Conservation (phyloP, 92 coral and sea anemone genomes). For the Montipora capitata region DNA sequence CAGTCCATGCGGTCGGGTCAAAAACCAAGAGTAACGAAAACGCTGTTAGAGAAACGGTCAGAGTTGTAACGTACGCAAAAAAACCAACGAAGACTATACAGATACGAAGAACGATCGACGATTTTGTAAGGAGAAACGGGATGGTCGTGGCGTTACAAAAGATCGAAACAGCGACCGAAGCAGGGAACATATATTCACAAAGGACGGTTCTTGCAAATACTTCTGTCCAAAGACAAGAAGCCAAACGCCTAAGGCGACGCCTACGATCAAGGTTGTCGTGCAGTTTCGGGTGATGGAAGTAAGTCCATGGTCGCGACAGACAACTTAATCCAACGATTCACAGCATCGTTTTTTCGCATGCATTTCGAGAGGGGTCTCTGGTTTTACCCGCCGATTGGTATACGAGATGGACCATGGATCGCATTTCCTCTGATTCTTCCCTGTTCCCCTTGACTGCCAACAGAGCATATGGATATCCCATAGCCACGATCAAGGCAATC, state of each 20-base stretch:
- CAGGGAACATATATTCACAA: not conserved
- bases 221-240: slow-evolving; percentile 3
- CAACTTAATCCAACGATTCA: not conserved
- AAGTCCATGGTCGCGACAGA: not conserved
- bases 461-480: slow-evolving; percentile 4
- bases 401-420: not conserved
- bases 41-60: not conserved
- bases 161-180: not conserved
- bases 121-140: not conserved
- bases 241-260: not conserved
- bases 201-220: not conserved
- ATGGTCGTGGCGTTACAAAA: not conserved
- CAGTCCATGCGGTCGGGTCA: slow-evolving; percentile 7
- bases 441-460: not conserved
- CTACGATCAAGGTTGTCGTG: not conserved
- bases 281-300: slow-evolving; percentile 1
- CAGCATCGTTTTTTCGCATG: not conserved
- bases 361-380: not conserved
- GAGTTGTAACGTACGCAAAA: not conserved
- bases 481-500: not conserved
- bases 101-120: not conserved
- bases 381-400: not conserved
- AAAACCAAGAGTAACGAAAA: not conserved
- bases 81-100: not conserved
- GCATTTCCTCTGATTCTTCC: slow-evolving; percentile 6